These are phyloP conservation scores for Laticauda colubrina DNA, from an alignment of 2,113 vertebrate species.

Conservation along the genomic window DNA sequence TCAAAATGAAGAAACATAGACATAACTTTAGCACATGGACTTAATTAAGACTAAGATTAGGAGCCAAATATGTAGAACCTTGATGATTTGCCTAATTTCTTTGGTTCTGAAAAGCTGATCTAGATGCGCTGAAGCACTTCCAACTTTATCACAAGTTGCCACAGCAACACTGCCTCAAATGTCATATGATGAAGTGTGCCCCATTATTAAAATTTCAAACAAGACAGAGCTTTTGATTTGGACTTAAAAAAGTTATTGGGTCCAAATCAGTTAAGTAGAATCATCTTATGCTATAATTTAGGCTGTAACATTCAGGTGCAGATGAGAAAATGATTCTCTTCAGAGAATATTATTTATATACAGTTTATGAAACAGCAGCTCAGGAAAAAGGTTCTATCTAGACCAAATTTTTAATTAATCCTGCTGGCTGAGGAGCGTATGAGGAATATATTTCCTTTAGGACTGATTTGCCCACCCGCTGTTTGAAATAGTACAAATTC, in stretches of 20 bases:
- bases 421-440: not conserved
- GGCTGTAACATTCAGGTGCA: not conserved
- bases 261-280: not conserved
- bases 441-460: not conserved
- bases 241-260: not conserved
- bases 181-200: not conserved
- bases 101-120: not conserved
- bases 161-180: not conserved
- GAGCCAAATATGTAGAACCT: not conserved
- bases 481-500: not conserved
- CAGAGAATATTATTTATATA: not conserved
- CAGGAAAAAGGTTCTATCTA: not conserved
- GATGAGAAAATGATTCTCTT: not conserved
- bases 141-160: not conserved
- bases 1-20: not conserved
- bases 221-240: constrained; percentile 37
- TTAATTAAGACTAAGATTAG: not conserved
- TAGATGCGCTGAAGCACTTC: not conserved
- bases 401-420: not conserved
- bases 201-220: constrained; percentile 12
- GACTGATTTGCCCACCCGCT: not conserved
- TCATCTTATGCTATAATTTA: not conserved
- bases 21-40: not conserved
- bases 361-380: not conserved
- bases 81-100: not conserved